phyloP scores from a whole-genome alignment of 2,113 vertebrate genomes.

The Pachypanchax playfairii region DNA sequence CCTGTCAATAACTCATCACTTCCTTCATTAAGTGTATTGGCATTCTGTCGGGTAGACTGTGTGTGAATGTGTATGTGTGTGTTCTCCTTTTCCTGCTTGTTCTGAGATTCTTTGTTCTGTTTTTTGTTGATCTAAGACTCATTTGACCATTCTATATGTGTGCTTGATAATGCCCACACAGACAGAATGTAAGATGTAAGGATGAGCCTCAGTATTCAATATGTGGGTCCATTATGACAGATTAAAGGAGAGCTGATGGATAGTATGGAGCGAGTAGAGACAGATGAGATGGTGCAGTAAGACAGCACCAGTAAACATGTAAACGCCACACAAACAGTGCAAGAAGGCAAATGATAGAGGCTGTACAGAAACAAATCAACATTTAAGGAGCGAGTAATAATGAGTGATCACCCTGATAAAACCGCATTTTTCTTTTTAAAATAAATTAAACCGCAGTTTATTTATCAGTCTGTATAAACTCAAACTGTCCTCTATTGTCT shows the following conservation, averaged over 20 bases:
- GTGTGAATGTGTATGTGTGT: constrained; percentile 25
- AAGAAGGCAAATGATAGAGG: neutral
- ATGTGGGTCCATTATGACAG: constrained; percentile 21
- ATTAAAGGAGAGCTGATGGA: constrained; percentile 44
- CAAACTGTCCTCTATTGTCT: too few relatives aligned
- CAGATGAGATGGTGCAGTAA: constrained; percentile 35
- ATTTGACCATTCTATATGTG: constrained; percentile 36
- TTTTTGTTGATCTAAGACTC: constrained; percentile 27
- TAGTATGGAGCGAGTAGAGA: constrained; percentile 17
- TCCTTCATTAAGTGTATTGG: constrained; percentile 75
- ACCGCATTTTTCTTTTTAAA: too few relatives aligned
- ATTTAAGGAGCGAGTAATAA: neutral
- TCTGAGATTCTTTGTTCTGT: constrained; percentile 19
- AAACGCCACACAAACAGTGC: constrained; percentile 12
- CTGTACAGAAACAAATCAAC: constrained; percentile 8
- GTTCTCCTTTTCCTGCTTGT: constrained; percentile 17
- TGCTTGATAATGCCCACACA: constrained; percentile 7
- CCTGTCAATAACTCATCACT: constrained; percentile 81
- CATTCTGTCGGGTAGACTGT: constrained; percentile 35
- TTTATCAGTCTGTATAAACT: too few relatives aligned
- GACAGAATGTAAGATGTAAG: constrained; percentile 26
- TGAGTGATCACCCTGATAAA: too few relatives aligned
- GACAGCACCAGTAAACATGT: constrained; percentile 25
- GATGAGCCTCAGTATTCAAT: constrained; percentile 3
- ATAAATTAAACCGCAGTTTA: too few relatives aligned